Base-by-base conservation (phyloP, 1,140 invertebrate species). In the Batillaria attramentaria region DNA sequence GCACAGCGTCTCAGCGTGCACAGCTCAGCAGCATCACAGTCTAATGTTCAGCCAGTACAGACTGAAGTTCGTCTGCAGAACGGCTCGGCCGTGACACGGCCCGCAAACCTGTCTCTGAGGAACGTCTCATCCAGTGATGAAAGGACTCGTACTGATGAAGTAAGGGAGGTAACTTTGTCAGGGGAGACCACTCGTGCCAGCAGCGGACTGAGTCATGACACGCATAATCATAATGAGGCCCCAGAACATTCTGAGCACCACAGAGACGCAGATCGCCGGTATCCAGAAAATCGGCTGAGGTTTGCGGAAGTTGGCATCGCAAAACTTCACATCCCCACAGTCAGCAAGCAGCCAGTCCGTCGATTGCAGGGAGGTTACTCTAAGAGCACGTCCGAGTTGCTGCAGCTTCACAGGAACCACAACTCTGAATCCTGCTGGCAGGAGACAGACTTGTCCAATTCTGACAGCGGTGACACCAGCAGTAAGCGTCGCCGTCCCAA, bases 241-340 rank as follows among this genome's bases (percentile, higher is more conserved):
- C n/a, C n/a, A n/a, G n/a, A n/a, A n/a, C n/a, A n/a, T n/a, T n/a
- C n/a, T n/a, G n/a, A n/a, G n/a, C n/a, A n/a, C n/a, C n/a, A n/a
- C n/a, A n/a, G n/a, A n/a, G n/a, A n/a, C n/a, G n/a, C n/a, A n/a
- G n/a, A n/a, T n/a, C n/a, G n/a, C n/a, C n/a, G 74, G 54, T 81
- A 60, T 68, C 77, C 54, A 41, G 83, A 83, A 65, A 83, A 77
- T 74, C 60, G 79, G 43, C 79, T 86, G 33, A 79, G 78, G 33
- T 74, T 83, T 43, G 84, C 86, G 37, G 86, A 88, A 80, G 81
- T 89, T 28, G 87, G 87, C 24, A 81, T 87, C 39, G 84, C 87
- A 20, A 84, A 84, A 28, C 62, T 87, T 33, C 78, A 84, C 62
- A 74, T 78, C 33, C 79, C 79, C 1, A 62, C 80, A 28, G 76